These are phyloP conservation scores for Ganaspis sp. DNA, from an alignment of 1,140 invertebrate genomes.

Conservation along the genomic window DNA sequence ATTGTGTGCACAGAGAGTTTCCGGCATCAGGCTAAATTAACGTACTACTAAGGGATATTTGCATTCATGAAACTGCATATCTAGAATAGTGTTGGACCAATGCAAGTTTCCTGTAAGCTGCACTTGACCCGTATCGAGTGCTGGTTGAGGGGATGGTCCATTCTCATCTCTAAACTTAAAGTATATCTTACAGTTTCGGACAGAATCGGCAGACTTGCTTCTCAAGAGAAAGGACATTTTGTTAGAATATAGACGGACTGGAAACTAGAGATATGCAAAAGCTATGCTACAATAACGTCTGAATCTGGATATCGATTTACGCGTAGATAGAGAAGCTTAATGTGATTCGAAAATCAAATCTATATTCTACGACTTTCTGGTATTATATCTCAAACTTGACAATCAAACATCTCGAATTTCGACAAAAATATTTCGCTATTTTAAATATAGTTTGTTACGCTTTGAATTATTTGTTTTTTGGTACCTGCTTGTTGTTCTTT, in stretches of 20 bases:
- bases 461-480: too few species aligned
- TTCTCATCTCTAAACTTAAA: slow-evolving; percentile 2
- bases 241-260: neutral
- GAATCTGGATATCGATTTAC: neutral
- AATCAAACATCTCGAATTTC: too few species aligned
- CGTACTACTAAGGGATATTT: slow-evolving; percentile 14
- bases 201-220: neutral
- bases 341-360: neutral
- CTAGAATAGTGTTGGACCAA: neutral
- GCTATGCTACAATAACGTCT: neutral
- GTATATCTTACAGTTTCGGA: slow-evolving; percentile 1
- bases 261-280: slow-evolving; percentile 9
- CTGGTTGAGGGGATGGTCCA: neutral
- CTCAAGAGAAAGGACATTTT: neutral
- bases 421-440: too few species aligned
- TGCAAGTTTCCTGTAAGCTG: slow-evolving; percentile 24
- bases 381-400: too few species aligned
- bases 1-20: slow-evolving; percentile 19
- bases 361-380: neutral
- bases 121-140: slow-evolving; percentile 20
- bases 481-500: too few species aligned
- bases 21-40: slow-evolving; percentile 19
- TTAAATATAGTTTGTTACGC: too few species aligned
- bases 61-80: slow-evolving; percentile 23
- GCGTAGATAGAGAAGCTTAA: slow-evolving; percentile 2